Conservation (phyloP, 2,888 invertebrate species). For the Chorisops tibialis region DNA sequence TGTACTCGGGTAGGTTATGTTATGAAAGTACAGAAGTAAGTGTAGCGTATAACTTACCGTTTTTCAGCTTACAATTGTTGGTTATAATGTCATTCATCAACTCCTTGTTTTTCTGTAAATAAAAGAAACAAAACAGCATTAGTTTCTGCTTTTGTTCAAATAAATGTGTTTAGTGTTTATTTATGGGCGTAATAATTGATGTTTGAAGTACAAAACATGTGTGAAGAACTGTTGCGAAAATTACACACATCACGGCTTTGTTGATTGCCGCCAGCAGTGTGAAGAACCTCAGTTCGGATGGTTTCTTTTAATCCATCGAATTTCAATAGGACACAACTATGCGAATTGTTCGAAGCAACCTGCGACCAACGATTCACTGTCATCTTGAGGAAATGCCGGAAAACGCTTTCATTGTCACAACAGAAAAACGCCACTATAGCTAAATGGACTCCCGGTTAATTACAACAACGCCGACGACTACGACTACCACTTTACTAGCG, state of each 20-base stretch:
- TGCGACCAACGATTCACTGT: slow-evolving; percentile 44
- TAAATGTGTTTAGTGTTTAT: neutral
- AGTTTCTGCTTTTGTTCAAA: neutral
- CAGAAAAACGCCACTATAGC: slow-evolving; percentile 15
- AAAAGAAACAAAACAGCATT: slow-evolving; percentile 32
- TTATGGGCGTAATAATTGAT: neutral
- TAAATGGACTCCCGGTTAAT: neutral
- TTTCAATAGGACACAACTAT: slow-evolving; percentile 42
- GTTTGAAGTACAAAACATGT: neutral
- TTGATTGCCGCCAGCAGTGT: neutral
- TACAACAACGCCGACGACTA: too few species aligned
- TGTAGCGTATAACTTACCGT: slow-evolving; percentile 56
- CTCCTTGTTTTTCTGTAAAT: slow-evolving; percentile 72
- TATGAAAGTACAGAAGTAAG: neutral
- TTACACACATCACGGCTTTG: neutral
- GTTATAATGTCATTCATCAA: slow-evolving; percentile 70
- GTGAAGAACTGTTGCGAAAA: too few species aligned
- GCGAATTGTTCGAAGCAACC: slow-evolving; percentile 42
- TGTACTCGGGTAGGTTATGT: too few species aligned
- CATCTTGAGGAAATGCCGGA: slow-evolving; percentile 24
- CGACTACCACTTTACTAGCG: too few species aligned
- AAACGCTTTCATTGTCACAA: slow-evolving; percentile 10
- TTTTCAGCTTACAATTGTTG: slow-evolving; percentile 64
- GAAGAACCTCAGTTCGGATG: neutral
- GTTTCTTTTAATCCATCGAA: slow-evolving; percentile 34